phyloP scores from a whole-genome alignment of 2,888 invertebrate species.

The Opisthograptis luteolata region DNA sequence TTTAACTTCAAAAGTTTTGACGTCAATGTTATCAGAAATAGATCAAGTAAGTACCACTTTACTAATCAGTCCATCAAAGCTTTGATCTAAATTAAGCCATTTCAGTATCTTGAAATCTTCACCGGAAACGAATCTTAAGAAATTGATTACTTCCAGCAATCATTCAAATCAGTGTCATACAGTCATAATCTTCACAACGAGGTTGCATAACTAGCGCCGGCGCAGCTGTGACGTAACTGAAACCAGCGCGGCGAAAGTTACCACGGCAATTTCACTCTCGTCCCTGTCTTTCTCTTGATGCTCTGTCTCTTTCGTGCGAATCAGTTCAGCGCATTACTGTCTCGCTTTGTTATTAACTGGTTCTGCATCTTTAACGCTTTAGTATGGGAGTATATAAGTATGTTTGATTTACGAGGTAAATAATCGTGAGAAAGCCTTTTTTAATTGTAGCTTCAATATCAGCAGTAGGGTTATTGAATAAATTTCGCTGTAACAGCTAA shows the following conservation, averaged over 20 bases:
- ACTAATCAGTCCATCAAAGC: slow-evolving; percentile 4
- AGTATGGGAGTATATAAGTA: slow-evolving; percentile 7
- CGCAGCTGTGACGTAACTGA: slow-evolving; percentile 74
- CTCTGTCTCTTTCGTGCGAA: slow-evolving; percentile 55
- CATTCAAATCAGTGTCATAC: slow-evolving; percentile 79
- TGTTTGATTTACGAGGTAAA: not conserved
- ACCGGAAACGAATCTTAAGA: slow-evolving; percentile 63
- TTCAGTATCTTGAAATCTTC: slow-evolving; percentile 39
- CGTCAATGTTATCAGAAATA: not conserved
- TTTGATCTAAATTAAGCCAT: slow-evolving; percentile 27
- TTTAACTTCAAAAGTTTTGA: not conserved
- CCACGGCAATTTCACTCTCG: slow-evolving; percentile 78
- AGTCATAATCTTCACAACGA: slow-evolving; percentile 70
- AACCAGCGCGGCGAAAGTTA: slow-evolving; percentile 82
- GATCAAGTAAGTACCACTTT: not conserved
- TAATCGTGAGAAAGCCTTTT: too few relatives aligned
- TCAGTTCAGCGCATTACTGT: slow-evolving; percentile 39
- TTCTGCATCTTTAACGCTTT: slow-evolving; percentile 51
- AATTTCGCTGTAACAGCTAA: too few relatives aligned
- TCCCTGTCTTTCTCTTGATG: slow-evolving; percentile 68
- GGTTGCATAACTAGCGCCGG: slow-evolving; percentile 65
- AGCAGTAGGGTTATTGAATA: too few relatives aligned
- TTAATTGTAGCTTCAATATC: too few relatives aligned
- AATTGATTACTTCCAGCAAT: slow-evolving; percentile 72
- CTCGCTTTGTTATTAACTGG: slow-evolving; percentile 50